Percentiles rank a stretch among this genome's conserved stretches.
phyloP scores from a whole-genome alignment of 2,113 vertebrate genomes.

The Apeltes quadracus region DNA sequence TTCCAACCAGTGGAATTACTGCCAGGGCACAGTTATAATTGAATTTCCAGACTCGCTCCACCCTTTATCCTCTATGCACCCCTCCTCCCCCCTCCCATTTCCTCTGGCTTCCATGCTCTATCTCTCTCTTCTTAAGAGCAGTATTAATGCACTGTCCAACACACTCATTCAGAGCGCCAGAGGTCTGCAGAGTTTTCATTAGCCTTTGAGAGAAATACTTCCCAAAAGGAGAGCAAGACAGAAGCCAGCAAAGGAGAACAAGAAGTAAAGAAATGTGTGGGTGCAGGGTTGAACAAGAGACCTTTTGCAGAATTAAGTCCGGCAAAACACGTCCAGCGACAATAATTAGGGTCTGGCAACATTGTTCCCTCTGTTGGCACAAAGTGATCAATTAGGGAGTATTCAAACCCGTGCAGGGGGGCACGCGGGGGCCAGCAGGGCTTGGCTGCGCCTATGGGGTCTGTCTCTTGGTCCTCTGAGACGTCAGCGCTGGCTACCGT shows the following conservation, averaged over 20 bases:
- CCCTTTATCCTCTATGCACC: conserved; percentile 36
- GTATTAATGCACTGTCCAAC: conserved; percentile 73
- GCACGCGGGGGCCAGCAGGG: conserved; percentile 58
- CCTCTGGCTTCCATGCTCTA: conserved; percentile 52
- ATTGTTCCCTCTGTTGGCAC: conserved; percentile 69
- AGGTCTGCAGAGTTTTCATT: conserved; percentile 67
- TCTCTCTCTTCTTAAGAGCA: conserved; percentile 62
- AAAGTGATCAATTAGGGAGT: conserved; percentile 70
- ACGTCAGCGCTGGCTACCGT: conserved; percentile 62
- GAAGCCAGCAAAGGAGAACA: neutral
- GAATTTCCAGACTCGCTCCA: conserved; percentile 71
- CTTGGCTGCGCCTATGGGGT: conserved; percentile 21
- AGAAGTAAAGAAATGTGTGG: neutral
- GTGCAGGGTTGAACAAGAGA: conserved; percentile 7
- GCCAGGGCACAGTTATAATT: conserved; percentile 78
- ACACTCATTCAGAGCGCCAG: conserved; percentile 55
- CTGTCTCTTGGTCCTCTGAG: conserved; percentile 27
- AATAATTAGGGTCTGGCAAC: conserved; percentile 68
- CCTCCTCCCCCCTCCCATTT: conserved; percentile 7
- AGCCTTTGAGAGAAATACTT: conserved; percentile 48
- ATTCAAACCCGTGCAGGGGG: conserved; percentile 67
- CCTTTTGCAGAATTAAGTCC: conserved; percentile 56
- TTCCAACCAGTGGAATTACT: conserved; percentile 76
- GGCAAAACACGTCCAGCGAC: conserved; percentile 65
- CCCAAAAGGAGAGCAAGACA: conserved; percentile 30